A percentile compares a stretch with the other conserved stretches of the same genome.
Evolutionary conservation across 2,888 invertebrate genomes (phyloP).

Genomic region (Nomada fucata): DNA sequence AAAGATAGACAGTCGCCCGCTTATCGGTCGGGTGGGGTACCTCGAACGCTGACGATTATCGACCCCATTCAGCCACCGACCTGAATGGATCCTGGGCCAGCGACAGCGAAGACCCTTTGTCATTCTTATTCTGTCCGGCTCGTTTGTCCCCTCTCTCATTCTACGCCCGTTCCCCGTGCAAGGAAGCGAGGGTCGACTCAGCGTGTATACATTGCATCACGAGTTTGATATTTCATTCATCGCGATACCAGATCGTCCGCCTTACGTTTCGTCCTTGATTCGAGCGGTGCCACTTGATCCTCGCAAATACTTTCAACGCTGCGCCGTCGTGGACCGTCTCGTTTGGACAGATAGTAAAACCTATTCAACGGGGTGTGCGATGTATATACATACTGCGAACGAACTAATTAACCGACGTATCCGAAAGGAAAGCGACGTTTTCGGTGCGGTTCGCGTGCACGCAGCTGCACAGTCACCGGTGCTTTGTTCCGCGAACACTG

Average conservation of each 20-base stretch:
- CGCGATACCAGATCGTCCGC: conserved; percentile 38
- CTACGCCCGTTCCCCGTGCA: not conserved
- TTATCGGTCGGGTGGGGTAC: conserved; percentile 72
- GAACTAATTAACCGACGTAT: too few species aligned
- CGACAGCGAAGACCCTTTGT: conserved; percentile 50
- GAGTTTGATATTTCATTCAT: conserved; percentile 71
- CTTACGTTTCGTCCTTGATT: conserved; percentile 23
- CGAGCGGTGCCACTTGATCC: conserved; percentile 2
- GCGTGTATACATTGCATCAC: conserved; percentile 63
- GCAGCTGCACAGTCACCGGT: too few species aligned
- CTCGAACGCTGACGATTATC: conserved; percentile 77
- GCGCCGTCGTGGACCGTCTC: too few species aligned
- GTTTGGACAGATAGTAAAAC: too few species aligned
- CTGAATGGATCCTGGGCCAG: conserved; percentile 68
- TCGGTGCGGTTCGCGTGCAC: too few species aligned
- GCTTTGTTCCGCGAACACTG: too few species aligned
- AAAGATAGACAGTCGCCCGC: conserved; percentile 69
- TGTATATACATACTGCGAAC: too few species aligned
- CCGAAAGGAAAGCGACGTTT: too few species aligned
- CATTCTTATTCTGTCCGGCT: conserved; percentile 43
- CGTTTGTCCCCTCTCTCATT: conserved; percentile 1
- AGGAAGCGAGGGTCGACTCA: conserved; percentile 30
- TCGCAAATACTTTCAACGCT: not conserved
- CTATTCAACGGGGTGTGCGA: too few species aligned
- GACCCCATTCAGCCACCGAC: conserved; percentile 74